Base-by-base conservation (phyloP, 2,888 invertebrate genomes). In the Melieria omissa region DNA sequence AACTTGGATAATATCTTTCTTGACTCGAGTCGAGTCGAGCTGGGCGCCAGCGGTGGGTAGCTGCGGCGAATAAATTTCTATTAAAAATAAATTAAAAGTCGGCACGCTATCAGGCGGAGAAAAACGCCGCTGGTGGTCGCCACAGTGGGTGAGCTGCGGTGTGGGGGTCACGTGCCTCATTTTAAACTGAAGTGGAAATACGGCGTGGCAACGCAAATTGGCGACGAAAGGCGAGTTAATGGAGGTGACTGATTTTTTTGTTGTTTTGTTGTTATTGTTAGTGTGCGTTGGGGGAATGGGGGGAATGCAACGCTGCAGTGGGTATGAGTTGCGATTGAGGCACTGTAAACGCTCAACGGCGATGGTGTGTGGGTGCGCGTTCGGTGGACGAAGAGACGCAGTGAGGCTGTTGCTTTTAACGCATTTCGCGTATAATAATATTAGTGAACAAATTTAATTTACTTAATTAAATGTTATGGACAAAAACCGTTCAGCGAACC, bases 381-480 rank as follows among this genome's bases (percentile, higher is more conserved):
- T 29, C 29, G 29, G 29, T 29, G 29, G 29, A 29, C 29, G 29
- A 29, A 29, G 29, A 29, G 29, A 3, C 3, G 29, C 29, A 29
- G 29, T 29, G 29, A 29, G 29, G 42, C 58, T 65, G 47, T 70
- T 70, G 57, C 54, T 69, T 63, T 70, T 46, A 55, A 46, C 54
- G 63, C 70, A 29, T 71, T 62, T 75, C 65, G 69, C 60, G 47
- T 44, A 63, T 69, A 70, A 74, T 73, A 70, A 63, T 58, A 41
- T 70, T 73, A 61, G 73, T 52, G 68, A 69, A 67, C 71, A 75
- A 74, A 74, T 74, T 74, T 71, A 74, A 78, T 78, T 79, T 77
- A 71, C 76, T 76, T 79, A 79, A 79, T 78, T 79, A 79, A 79
- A 75, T 75, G 72, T 77, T 76, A 78, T 79, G 75, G 76, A 74